These are phyloP conservation scores for Lagopus leucura DNA, from an alignment of 2,113 vertebrate species.

Conservation along the genomic window DNA sequence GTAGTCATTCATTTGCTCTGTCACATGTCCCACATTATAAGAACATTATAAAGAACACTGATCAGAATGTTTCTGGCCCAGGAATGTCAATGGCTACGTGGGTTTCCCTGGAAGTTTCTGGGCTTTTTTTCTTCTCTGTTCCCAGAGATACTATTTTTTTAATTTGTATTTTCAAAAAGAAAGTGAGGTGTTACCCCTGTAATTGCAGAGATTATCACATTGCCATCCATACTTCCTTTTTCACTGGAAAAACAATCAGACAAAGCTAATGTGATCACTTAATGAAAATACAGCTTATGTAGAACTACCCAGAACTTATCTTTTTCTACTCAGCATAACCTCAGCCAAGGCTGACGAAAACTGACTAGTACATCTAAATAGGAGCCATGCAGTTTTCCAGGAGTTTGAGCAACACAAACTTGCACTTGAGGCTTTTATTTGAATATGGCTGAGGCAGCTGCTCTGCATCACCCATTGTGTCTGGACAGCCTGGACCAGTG, in stretches of 20 bases:
- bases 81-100: neutral
- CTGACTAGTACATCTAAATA: neutral
- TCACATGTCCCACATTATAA: slow-evolving; percentile 14
- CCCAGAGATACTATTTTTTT: neutral
- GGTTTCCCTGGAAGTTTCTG: slow-evolving; percentile 6
- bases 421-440: neutral
- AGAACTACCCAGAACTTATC: neutral
- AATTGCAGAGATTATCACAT: neutral
- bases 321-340: neutral
- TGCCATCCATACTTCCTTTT: neutral
- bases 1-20: slow-evolving; percentile 53
- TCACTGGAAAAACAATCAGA: neutral
- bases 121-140: neutral
- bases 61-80: slow-evolving; percentile 23
- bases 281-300: neutral
- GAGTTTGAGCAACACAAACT: neutral
- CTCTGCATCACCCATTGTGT: neutral
- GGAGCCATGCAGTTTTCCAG: neutral
- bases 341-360: neutral
- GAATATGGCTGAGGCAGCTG: neutral
- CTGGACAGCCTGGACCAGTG: neutral
- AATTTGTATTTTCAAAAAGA: neutral
- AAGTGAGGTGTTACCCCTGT: neutral
- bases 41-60: slow-evolving; percentile 1
- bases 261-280: neutral